These are phyloP conservation scores for Coreoperca whiteheadi DNA, from an alignment of 2,113 vertebrate genomes.

Conservation along the genomic window DNA sequence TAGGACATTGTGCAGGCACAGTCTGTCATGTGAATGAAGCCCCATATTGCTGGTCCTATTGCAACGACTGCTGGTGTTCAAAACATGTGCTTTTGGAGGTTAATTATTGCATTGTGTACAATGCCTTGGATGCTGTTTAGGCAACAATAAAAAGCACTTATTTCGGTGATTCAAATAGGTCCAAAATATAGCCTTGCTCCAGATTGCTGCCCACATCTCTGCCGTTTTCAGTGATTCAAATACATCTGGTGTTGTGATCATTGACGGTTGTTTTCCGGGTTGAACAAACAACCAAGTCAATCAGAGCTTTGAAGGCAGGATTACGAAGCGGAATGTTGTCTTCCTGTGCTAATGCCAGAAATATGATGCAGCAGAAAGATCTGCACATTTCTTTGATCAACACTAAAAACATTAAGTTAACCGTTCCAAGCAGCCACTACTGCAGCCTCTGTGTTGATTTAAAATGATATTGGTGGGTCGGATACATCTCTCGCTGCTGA, in stretches of 20 bases:
- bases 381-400: not conserved
- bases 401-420: not conserved
- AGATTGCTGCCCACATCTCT: too few relatives aligned
- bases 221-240: not conserved
- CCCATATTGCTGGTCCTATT: not conserved
- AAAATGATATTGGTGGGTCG: not conserved
- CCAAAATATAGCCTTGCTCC: not conserved
- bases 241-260: not conserved
- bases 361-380: not conserved
- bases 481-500: not conserved
- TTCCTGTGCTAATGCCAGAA: not conserved
- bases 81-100: not conserved
- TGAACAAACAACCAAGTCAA: not conserved
- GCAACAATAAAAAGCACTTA: not conserved
- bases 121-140: not conserved
- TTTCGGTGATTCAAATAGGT: not conserved
- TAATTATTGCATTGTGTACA: not conserved
- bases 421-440: too few relatives aligned
- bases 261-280: not conserved
- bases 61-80: not conserved
- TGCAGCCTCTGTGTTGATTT: not conserved
- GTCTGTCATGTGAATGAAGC: not conserved
- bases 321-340: not conserved
- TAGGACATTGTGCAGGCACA: not conserved
- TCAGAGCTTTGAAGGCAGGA: not conserved